Evolutionary conservation across 2,888 invertebrate species (phyloP).

Genomic region (Keiferia lycopersicella): DNA sequence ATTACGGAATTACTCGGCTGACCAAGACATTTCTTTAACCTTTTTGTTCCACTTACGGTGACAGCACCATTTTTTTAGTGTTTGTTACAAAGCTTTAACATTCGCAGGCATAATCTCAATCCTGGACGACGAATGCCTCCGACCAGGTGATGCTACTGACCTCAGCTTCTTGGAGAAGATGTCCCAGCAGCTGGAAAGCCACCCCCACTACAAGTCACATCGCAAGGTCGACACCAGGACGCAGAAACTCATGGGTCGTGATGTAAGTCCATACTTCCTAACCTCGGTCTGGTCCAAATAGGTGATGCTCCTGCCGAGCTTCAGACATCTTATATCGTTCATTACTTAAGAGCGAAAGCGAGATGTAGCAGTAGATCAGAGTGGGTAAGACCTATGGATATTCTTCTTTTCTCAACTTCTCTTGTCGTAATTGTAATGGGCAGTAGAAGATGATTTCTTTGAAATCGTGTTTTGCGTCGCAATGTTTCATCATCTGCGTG

Average conservation of each 20-base stretch:
- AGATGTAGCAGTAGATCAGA: background rate
- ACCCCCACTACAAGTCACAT: constrained; percentile 92
- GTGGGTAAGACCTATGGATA: background rate
- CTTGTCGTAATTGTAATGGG: too few relatives aligned
- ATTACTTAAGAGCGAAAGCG: too few relatives aligned
- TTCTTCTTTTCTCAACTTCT: background rate
- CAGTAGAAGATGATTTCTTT: background rate
- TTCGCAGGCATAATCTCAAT: constrained; percentile 87
- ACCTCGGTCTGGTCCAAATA: background rate
- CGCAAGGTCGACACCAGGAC: constrained; percentile 87
- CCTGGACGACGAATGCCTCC: constrained; percentile 95
- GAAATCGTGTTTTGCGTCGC: background rate
- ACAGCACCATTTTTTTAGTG: too few relatives aligned
- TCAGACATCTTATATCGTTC: background rate
- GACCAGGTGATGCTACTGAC: constrained; percentile 94
- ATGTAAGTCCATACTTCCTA: constrained; percentile 82
- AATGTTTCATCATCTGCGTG: too few relatives aligned
- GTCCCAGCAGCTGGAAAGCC: constrained; percentile 85
- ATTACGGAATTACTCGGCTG: too few relatives aligned
- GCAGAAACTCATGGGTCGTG: constrained; percentile 92
- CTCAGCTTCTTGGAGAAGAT: constrained; percentile 91
- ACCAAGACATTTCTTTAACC: too few relatives aligned
- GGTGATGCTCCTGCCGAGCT: background rate
- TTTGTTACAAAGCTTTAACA: background rate
- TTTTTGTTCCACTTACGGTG: too few relatives aligned